Conservation (phyloP, 2,797 vertebrate genomes). For the Ctenosaura bakeri region DNA sequence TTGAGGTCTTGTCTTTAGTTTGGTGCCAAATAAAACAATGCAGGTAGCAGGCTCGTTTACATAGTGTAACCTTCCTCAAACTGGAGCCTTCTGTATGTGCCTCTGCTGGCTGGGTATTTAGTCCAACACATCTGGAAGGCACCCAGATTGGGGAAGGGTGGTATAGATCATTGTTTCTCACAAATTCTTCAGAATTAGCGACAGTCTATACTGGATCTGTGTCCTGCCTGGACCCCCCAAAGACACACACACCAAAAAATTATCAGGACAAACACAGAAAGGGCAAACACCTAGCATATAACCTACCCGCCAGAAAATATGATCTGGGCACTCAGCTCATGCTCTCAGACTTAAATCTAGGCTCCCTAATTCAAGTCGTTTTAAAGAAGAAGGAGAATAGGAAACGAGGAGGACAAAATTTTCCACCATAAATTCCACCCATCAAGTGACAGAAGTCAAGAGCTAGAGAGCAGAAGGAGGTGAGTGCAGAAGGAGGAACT, state of each 20-base stretch:
- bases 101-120: not conserved
- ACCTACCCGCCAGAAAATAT: not conserved
- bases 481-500: slow-evolving; percentile 21
- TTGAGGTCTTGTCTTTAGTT: slow-evolving; percentile 62
- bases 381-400: slow-evolving; percentile 40
- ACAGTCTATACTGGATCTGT: not conserved
- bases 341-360: slow-evolving; percentile 66
- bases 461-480: slow-evolving; percentile 24
- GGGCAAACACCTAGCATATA: slow-evolving; percentile 17
- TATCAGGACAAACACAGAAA: slow-evolving; percentile 24
- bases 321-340: slow-evolving; percentile 65
- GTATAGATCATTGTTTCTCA: slow-evolving; percentile 47
- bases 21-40: slow-evolving; percentile 48
- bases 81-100: not conserved
- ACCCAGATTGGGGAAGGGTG: not conserved
- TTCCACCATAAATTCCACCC: slow-evolving; percentile 40
- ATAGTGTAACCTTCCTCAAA: not conserved
- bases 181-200: not conserved
- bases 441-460: slow-evolving; percentile 47
- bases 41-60: slow-evolving; percentile 58
- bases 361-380: slow-evolving; percentile 55
- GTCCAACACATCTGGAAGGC: not conserved
- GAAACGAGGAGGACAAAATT: slow-evolving; percentile 26
- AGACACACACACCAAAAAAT: slow-evolving; percentile 45
- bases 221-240: slow-evolving; percentile 3